Evolutionary conservation across 2,113 vertebrate genomes (phyloP).

Genomic region (Epinephelus fuscoguttatus): DNA sequence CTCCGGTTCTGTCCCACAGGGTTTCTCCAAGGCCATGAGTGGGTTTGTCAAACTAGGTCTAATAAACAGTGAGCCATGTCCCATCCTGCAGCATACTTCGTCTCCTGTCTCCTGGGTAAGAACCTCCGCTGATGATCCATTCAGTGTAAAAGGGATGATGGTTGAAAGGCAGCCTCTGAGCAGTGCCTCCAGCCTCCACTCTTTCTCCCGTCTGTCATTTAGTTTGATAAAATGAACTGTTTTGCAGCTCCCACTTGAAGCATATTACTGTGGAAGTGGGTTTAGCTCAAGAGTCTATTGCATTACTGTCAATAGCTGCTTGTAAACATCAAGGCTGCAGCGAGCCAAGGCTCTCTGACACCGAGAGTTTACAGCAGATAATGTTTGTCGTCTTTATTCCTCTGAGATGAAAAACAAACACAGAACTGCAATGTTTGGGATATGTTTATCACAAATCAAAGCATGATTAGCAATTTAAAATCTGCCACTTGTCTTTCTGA

Average conservation of each 20-base stretch:
- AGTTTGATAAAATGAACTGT: slow-evolving; percentile 23
- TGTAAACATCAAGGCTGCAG: slow-evolving; percentile 57
- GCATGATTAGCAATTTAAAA: not conserved
- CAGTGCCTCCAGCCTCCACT: not conserved
- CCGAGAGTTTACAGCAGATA: slow-evolving; percentile 25
- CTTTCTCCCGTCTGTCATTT: slow-evolving; percentile 5
- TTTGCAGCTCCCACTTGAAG: slow-evolving; percentile 37
- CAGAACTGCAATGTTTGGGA: not conserved
- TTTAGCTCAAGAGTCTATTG: slow-evolving; percentile 42
- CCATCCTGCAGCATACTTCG: slow-evolving; percentile 77
- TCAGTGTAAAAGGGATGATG: not conserved
- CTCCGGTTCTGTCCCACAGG: slow-evolving; percentile 80
- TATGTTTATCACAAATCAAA: slow-evolving; percentile 32
- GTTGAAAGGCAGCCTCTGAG: slow-evolving; percentile 4
- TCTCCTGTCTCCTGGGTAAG: slow-evolving; percentile 91
- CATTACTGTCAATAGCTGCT: slow-evolving; percentile 42
- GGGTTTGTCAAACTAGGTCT: slow-evolving; percentile 93
- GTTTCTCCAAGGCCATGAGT: slow-evolving; percentile 89
- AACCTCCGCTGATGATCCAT: not conserved
- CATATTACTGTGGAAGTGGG: slow-evolving; percentile 8
- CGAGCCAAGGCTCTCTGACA: slow-evolving; percentile 32
- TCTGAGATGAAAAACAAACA: slow-evolving; percentile 3
- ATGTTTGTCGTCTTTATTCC: slow-evolving; percentile 21
- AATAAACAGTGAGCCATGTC: slow-evolving; percentile 88
- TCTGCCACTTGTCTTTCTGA: slow-evolving; percentile 9